Evolutionary conservation across 2,113 vertebrate species (phyloP).

Genomic region (Hippocampus mohnikei): DNA sequence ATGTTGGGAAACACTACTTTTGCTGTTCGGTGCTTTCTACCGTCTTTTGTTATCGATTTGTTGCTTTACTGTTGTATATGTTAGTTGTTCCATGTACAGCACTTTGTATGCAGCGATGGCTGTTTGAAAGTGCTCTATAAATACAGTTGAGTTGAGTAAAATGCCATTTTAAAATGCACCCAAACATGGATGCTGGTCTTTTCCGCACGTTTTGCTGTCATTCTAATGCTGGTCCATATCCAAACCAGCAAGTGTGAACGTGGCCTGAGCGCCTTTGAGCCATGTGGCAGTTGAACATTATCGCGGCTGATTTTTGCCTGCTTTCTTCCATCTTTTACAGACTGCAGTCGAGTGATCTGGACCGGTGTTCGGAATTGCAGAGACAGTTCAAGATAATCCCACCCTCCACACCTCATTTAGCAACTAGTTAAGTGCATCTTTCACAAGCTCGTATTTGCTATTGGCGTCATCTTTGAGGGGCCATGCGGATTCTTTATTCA

Average conservation of each 20-base stretch:
- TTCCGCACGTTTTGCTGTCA: background rate
- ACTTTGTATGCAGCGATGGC: no score
- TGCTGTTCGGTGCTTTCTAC: no score
- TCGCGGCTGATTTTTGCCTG: background rate
- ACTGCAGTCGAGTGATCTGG: slow-evolving; percentile 5
- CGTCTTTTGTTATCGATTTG: no score
- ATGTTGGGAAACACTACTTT: background rate
- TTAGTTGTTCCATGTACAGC: no score
- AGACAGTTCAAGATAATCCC: background rate
- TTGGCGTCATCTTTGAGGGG: background rate
- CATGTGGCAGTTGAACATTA: background rate
- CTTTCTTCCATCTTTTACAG: background rate
- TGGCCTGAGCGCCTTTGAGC: background rate
- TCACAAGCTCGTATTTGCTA: background rate
- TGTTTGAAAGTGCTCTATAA: no score
- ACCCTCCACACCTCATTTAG: background rate
- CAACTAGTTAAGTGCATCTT: background rate
- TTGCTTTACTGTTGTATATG: no score
- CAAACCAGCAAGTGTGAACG: background rate
- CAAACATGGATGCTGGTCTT: background rate
- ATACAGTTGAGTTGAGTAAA: no score
- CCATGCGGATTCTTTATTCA: slow-evolving; percentile 66
- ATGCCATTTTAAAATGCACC: background rate
- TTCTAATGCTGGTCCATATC: background rate
- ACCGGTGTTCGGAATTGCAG: background rate